Evolutionary conservation across 2,888 invertebrate genomes (phyloP), one percentile per base, ranked within the genome.

Genomic region (Andrena trimmerana): DNA sequence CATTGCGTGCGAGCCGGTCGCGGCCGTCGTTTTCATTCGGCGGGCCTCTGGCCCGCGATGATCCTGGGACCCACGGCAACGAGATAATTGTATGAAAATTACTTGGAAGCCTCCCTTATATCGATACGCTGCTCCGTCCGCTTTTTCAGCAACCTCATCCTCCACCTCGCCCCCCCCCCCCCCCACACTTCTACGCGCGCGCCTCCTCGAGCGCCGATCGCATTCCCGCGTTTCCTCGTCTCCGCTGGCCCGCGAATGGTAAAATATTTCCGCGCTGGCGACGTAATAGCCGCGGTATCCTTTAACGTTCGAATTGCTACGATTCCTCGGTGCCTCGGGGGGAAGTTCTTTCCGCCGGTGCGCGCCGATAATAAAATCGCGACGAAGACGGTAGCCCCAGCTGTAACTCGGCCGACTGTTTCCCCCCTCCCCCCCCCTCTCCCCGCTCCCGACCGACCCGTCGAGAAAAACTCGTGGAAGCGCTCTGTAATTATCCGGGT

Each of bases 401-500:
- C 10, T 36, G 42, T 63, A 77, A 52, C 63, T 31, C 20, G 52
- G 20, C 48, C 66, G 65, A 71, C 48, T n/a, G n/a, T 36, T 36
- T 33, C 33, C 16, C 1, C 57, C 4, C 24, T 0, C 20, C 20
- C 20, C 20, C 0, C 20, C 20, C 20, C 20, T n/a, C n/a, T n/a
- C 20, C 20, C 20, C 20, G 0, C 20, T 20, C 20, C 20, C 20
- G 20, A 5, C n/a, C 54, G 57, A 52, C 48, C n/a, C 10, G 33
- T 7, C 5, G 5, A 5, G 29, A 42, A 36, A 75, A 65, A 63
- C 2, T 29, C 57, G 16, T 54, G 66, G 33, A 75, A 63, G 67
- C 73, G 81, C 65, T 77, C 73, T 74, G 80, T 81, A 83, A 83
- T 83, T 83, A 83, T 50, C 74, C 52, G 8, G 31, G 70, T 76